phyloP scores from a whole-genome alignment of 1,140 invertebrate species.

The Drosophila kurseongensis region DNA sequence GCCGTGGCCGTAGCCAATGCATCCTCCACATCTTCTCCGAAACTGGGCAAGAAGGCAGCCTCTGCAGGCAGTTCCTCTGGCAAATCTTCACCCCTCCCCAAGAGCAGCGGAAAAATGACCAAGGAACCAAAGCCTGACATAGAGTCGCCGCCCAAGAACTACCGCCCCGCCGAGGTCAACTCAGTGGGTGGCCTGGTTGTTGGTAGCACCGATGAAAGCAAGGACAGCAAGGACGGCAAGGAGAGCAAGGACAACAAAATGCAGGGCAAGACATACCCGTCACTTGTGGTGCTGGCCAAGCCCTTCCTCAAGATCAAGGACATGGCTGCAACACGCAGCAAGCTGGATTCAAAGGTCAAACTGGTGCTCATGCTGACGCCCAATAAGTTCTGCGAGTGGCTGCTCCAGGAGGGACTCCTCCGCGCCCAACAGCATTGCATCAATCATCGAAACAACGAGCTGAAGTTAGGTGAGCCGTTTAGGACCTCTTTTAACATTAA shows the following conservation, averaged over 20 bases:
- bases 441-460: constrained; percentile 87
- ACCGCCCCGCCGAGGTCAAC: constrained; percentile 88
- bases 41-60: constrained; percentile 41
- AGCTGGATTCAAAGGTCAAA: constrained; percentile 91
- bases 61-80: constrained; percentile 21
- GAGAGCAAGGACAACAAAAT: constrained; percentile 88
- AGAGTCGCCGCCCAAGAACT: constrained; percentile 70
- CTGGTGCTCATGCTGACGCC: constrained; percentile 90
- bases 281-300: constrained; percentile 91
- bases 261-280: constrained; percentile 93
- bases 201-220: constrained; percentile 83
- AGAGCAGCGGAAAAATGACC: constrained; percentile 29
- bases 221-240: constrained; percentile 86
- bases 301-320: constrained; percentile 90
- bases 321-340: constrained; percentile 85
- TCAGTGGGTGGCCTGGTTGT: constrained; percentile 89
- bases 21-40: constrained; percentile 5
- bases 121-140: constrained; percentile 33
- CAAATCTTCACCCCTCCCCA: constrained; percentile 56
- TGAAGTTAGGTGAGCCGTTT: constrained; percentile 88
- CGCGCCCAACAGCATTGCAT: constrained; percentile 91
- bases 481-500: not conserved
- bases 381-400: constrained; percentile 94
- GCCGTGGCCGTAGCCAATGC: constrained; percentile 39
- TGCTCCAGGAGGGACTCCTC: constrained; percentile 93